These are phyloP conservation scores for Mimas tiliae DNA, from an alignment of 2,888 invertebrate genomes.

Conservation along the genomic window DNA sequence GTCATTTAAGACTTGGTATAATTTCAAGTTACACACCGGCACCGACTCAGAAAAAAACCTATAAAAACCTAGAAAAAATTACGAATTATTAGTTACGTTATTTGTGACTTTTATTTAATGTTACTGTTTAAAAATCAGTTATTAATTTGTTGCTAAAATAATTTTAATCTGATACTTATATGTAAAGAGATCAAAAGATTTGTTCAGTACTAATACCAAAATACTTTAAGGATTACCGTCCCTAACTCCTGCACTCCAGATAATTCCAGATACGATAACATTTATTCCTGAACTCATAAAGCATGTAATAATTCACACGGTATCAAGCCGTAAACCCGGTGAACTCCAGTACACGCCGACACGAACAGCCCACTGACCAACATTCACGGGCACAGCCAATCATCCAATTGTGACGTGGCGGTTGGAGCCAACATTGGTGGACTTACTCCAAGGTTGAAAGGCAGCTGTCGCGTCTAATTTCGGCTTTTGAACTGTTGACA, in stretches of 20 bases:
- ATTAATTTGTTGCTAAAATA: too few relatives aligned
- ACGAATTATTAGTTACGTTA: too few relatives aligned
- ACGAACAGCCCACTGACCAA: conserved; percentile 19
- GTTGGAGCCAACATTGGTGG: conserved; percentile 25
- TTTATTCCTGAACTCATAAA: conserved; percentile 18
- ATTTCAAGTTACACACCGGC: too few relatives aligned
- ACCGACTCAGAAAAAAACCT: too few relatives aligned
- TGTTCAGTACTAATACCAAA: neutral
- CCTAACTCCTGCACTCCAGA: neutral
- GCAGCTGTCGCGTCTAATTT: conserved; percentile 53
- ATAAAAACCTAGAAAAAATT: too few relatives aligned
- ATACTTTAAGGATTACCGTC: neutral
- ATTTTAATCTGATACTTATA: too few relatives aligned
- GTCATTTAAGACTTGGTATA: too few relatives aligned
- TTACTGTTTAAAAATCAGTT: too few relatives aligned
- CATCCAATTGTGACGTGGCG: conserved; percentile 3
- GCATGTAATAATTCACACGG: neutral
- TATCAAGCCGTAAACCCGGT: neutral
- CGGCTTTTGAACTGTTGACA: conserved; percentile 61
- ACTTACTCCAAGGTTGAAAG: conserved; percentile 33
- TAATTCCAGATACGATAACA: neutral
- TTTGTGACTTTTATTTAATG: too few relatives aligned
- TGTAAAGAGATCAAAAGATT: too few relatives aligned
- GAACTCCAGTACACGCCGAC: conserved; percentile 1
- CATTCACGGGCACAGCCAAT: conserved; percentile 19